phyloP scores from a whole-genome alignment of 1,140 invertebrate genomes.

The Cyclargus thomasi region DNA sequence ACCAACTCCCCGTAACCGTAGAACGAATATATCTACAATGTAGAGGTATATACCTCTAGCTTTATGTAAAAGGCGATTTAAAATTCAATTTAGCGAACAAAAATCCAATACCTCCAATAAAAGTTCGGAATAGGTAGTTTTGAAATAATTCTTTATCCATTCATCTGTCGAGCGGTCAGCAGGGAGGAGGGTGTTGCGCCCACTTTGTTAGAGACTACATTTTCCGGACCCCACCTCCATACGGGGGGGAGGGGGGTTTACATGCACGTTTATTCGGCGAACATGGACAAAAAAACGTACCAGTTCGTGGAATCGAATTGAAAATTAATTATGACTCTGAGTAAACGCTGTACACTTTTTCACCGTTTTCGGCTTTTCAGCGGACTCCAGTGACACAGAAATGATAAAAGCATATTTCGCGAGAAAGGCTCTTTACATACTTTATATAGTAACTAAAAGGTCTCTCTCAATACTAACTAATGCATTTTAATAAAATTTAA shows the following conservation, averaged over 20 bases:
- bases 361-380: constrained; percentile 13
- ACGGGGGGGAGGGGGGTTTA: constrained; percentile 20
- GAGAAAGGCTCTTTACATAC: too few species aligned
- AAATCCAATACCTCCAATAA: not conserved
- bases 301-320: constrained; percentile 40
- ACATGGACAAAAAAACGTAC: constrained; percentile 40
- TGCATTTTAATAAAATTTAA: too few species aligned
- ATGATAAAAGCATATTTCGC: not conserved
- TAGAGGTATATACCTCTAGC: not conserved
- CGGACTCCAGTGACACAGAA: not conserved
- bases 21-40: not conserved
- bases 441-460: too few species aligned
- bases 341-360: constrained; percentile 20
- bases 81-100: not conserved
- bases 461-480: too few species aligned
- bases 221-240: constrained; percentile 15
- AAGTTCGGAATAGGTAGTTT: constrained; percentile 4
- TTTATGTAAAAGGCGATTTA: not conserved
- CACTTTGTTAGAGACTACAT: constrained; percentile 26
- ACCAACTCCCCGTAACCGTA: too few species aligned
- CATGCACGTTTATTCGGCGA: constrained; percentile 50
- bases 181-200: constrained; percentile 24
- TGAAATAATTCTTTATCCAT: constrained; percentile 25
- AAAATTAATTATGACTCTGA: constrained; percentile 54
- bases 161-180: constrained; percentile 53